Evolutionary conservation across 2,888 invertebrate genomes (phyloP).

Genomic region (Thymelicus sylvestris): DNA sequence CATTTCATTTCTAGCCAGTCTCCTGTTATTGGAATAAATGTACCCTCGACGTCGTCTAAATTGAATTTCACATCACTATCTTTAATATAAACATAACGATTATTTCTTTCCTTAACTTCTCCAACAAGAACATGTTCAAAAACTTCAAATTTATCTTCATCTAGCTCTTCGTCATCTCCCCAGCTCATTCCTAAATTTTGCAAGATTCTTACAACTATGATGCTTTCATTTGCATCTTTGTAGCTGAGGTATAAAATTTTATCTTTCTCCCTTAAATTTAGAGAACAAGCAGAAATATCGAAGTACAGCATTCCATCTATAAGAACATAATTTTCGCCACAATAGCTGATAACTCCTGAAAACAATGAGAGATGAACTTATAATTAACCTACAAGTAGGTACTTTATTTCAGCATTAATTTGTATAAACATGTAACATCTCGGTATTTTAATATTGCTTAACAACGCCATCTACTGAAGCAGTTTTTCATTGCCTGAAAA

Average conservation of each 20-base stretch:
- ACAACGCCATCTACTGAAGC: no score
- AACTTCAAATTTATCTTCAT: slow-evolving; percentile 62
- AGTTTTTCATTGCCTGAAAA: no score
- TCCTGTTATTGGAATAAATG: slow-evolving; percentile 88
- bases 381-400: no score
- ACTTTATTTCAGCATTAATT: no score
- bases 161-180: slow-evolving; percentile 68
- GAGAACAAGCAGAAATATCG: slow-evolving; percentile 63
- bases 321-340: slow-evolving; percentile 74
- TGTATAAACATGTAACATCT: no score
- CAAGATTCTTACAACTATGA: slow-evolving; percentile 85
- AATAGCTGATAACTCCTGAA: slow-evolving; percentile 86
- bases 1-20: slow-evolving; percentile 88
- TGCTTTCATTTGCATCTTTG: slow-evolving; percentile 67
- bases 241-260: slow-evolving; percentile 84
- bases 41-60: slow-evolving; percentile 85
- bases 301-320: slow-evolving; percentile 86
- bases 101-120: slow-evolving; percentile 61
- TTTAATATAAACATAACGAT: slow-evolving; percentile 74
- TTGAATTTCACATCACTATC: slow-evolving; percentile 84
- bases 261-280: slow-evolving; percentile 77
- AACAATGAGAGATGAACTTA: slow-evolving; percentile 38
- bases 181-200: slow-evolving; percentile 80
- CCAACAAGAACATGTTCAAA: slow-evolving; percentile 70
- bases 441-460: no score